These are phyloP conservation scores for Microtus richardsoni DNA, from an alignment of 2,113 vertebrate species.

Conservation along the genomic window DNA sequence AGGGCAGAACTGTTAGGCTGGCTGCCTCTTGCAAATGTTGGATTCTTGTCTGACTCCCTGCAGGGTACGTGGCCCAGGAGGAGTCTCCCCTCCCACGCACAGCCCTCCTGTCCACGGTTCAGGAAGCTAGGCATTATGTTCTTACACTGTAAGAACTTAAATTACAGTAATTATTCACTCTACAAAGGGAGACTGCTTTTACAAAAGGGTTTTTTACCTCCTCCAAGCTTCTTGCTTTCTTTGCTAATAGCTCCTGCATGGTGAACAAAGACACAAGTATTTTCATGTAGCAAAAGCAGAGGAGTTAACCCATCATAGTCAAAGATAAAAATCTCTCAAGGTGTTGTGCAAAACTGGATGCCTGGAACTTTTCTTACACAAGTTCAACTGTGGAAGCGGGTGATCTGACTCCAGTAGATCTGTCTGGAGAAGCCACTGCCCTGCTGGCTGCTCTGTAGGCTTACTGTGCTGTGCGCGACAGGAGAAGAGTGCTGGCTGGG, in stretches of 20 bases:
- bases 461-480: no score
- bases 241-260: background rate
- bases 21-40: rapidly evolving
- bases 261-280: background rate
- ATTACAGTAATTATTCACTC: background rate
- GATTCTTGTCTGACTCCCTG: background rate
- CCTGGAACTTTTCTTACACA: background rate
- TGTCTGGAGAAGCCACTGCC: rapidly evolving
- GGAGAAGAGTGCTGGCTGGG: background rate
- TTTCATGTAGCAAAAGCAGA: background rate
- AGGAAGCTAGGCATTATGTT: background rate
- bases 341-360: rapidly evolving
- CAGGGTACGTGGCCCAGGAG: background rate
- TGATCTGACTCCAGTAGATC: background rate
- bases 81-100: background rate
- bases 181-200: background rate
- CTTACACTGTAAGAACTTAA: background rate
- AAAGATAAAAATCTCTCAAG: background rate
- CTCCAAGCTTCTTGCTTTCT: background rate
- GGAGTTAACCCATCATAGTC: background rate
- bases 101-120: background rate
- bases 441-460: background rate
- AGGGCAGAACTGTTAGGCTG: no score
- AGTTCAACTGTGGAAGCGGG: background rate
- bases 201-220: background rate